phyloP scores from a whole-genome alignment of 2,888 invertebrate species.

The Allolobophora icterica region DNA sequence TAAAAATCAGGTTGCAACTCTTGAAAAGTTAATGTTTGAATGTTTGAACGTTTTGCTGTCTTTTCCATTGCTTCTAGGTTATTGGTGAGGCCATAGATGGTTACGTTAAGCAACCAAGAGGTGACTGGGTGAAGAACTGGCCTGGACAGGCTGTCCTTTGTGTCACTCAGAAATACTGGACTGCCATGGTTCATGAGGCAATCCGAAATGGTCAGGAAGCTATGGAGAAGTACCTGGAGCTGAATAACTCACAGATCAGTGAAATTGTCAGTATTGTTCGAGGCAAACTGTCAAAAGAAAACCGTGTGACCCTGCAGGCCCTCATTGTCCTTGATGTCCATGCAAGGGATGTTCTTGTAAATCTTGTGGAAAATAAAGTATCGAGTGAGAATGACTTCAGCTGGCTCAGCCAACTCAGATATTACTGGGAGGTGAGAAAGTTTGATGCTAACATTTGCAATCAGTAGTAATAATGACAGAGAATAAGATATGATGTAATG shows the following conservation, averaged over 20 bases:
- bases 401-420: conserved; percentile 67
- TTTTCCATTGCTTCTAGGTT: conserved; percentile 54
- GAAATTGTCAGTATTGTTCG: conserved; percentile 77
- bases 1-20: background rate
- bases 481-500: background rate
- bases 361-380: conserved; percentile 58
- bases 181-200: conserved; percentile 62
- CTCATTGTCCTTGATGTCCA: conserved; percentile 78
- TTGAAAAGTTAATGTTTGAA: background rate
- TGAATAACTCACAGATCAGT: conserved; percentile 79
- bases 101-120: conserved; percentile 71
- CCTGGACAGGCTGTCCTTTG: conserved; percentile 68
- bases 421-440: conserved; percentile 66
- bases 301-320: conserved; percentile 65
- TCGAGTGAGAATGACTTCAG: conserved; percentile 64
- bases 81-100: conserved; percentile 76
- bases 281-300: conserved; percentile 66
- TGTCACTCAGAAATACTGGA: conserved; percentile 52
- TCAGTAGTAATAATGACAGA: background rate
- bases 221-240: conserved; percentile 73
- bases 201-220: conserved; percentile 55
- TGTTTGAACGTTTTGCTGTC: background rate
- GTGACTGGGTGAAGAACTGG: conserved; percentile 67
- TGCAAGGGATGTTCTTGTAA: conserved; percentile 64
- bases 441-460: conserved; percentile 4